Evolutionary conservation across 2,113 vertebrate genomes (phyloP).

Genomic region (Neofelis nebulosa): DNA sequence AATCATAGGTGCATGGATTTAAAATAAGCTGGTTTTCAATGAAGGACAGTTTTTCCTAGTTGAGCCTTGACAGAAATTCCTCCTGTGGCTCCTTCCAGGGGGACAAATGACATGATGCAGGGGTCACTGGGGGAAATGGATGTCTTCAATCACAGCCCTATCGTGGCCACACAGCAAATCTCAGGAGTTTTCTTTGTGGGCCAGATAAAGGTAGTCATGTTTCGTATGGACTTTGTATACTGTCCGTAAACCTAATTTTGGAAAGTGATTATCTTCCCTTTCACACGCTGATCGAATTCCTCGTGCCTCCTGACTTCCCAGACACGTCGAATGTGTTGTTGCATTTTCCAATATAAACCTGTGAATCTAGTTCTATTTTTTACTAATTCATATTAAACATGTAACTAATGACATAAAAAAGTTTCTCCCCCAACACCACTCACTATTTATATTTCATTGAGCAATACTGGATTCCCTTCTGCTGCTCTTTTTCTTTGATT

Average conservation of each 20-base stretch:
- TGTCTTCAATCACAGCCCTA: accelerated
- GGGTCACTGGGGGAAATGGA: accelerated
- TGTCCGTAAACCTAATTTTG: not conserved
- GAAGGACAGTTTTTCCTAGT: not conserved
- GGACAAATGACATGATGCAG: not conserved
- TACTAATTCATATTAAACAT: not conserved
- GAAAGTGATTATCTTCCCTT: not conserved
- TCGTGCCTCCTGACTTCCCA: not conserved
- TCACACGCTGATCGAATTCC: not conserved
- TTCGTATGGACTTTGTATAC: not conserved
- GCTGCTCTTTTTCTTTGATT: not conserved
- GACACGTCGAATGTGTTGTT: not conserved
- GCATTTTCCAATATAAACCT: not conserved
- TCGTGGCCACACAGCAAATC: not conserved
- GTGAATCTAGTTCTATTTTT: not conserved
- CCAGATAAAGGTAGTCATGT: not conserved
- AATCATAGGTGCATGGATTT: not conserved
- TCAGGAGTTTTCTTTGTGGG: not conserved
- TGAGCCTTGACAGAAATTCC: not conserved
- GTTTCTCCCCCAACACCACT: not conserved
- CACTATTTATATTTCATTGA: not conserved
- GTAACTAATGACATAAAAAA: not conserved
- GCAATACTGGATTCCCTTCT: not conserved
- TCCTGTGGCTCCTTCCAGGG: not conserved
- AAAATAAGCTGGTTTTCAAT: not conserved